Evolutionary conservation across 2,113 vertebrate species (phyloP), one percentile per base, ranked within the genome.

Genomic region (Mormoops blainvillei): DNA sequence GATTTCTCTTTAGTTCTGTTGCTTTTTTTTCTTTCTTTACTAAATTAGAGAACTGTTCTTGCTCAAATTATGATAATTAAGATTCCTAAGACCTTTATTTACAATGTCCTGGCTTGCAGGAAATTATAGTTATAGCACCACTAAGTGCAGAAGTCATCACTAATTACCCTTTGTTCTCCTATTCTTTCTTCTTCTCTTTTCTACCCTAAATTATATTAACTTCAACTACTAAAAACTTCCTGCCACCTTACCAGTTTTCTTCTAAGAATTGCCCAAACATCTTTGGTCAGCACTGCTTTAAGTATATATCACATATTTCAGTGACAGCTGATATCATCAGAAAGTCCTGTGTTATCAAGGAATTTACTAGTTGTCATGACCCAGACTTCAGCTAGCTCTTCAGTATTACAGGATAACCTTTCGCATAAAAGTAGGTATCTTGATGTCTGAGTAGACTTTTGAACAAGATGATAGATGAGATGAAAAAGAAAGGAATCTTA

Each of bases 1-100:
- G 65, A 71, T 73, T 74, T 43, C 92, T 95, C 85, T 78, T 7
- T 16, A 68, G 31, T 92, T 95, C 84, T 95, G 63, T 90, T 76
- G 61, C 77, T 20, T 18, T 81, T 10, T 33, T 48, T 70, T 73
- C 24, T 87, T 20, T 0, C n/a, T 88, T 77, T 48, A 90, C 73
- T 91, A 89, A 94, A 93, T 93, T 97, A 89, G 80, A 95, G 87
- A 95, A 94, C 70, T 96, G 26, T 58, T 95, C 22, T 89, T 97
- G 58, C 76, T 86, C 58, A 93, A 87, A 97, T 97, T 91, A 96
- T 80, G 88, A 70, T 71, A 70, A 81, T 90, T 97, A 91, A 81
- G 73, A 96, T 94, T 95, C 65, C 89, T 76, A 78, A 89, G 41
- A 96, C 91, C 18, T 95, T 92, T 38, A 91, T 94, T 92, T 38